phyloP scores from a whole-genome alignment of 2,113 vertebrate species.

The Siphamia tubifer region DNA sequence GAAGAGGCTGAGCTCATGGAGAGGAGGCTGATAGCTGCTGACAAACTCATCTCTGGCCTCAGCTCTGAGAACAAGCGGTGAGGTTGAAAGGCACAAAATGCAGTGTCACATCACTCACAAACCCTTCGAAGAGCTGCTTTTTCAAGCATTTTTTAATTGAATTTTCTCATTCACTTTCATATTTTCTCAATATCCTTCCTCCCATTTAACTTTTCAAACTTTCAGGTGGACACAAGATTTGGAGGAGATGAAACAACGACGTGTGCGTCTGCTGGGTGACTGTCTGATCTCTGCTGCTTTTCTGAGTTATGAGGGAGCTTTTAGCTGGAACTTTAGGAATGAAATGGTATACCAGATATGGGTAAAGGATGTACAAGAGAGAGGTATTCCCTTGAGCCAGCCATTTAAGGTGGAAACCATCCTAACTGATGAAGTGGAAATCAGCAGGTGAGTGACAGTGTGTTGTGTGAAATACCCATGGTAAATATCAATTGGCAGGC shows the following conservation, averaged over 20 bases:
- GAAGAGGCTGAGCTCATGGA: slow-evolving; percentile 95
- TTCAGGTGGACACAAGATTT: slow-evolving; percentile 90
- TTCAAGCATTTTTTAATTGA: not conserved
- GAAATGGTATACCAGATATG: slow-evolving; percentile 89
- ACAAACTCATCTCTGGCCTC: slow-evolving; percentile 93
- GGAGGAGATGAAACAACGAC: slow-evolving; percentile 82
- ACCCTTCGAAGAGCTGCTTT: not conserved
- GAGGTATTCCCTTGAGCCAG: slow-evolving; percentile 87
- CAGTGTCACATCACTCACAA: not conserved
- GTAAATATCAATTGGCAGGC: too few relatives aligned
- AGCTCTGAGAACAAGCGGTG: slow-evolving; percentile 93
- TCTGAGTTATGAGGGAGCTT: slow-evolving; percentile 93
- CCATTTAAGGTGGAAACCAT: slow-evolving; percentile 90
- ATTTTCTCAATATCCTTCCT: not conserved
- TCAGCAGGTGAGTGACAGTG: slow-evolving; percentile 85
- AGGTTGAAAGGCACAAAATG: slow-evolving; percentile 20
- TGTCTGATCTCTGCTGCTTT: slow-evolving; percentile 91
- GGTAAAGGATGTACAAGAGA: slow-evolving; percentile 82
- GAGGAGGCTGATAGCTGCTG: slow-evolving; percentile 88
- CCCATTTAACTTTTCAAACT: not conserved
- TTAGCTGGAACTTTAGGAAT: slow-evolving; percentile 92
- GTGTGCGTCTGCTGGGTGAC: slow-evolving; percentile 89
- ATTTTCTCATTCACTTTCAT: not conserved
- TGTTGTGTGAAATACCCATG: not conserved
- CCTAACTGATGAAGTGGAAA: slow-evolving; percentile 91